Evolutionary conservation across 2,797 vertebrate genomes (phyloP).

Genomic region (Coendou prehensilis): DNA sequence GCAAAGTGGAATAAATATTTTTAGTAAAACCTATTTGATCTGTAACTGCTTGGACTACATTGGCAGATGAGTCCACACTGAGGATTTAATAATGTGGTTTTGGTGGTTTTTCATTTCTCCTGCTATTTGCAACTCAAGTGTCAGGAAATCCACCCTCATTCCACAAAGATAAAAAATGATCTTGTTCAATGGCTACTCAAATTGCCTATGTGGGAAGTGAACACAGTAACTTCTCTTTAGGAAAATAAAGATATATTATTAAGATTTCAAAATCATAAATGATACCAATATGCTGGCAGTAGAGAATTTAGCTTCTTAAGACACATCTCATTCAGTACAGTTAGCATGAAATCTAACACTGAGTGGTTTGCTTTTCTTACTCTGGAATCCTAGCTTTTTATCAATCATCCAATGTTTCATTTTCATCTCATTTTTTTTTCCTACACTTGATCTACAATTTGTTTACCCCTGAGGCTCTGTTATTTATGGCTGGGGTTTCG

Average conservation of each 20-base stretch:
- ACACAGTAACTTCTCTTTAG: slow-evolving; percentile 42
- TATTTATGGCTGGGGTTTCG: not conserved
- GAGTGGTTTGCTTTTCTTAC: not conserved
- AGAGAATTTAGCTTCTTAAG: slow-evolving; percentile 50
- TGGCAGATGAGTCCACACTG: not conserved
- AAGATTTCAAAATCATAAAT: slow-evolving; percentile 53
- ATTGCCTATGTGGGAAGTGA: slow-evolving; percentile 1
- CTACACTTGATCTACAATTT: not conserved
- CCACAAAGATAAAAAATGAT: slow-evolving; percentile 39
- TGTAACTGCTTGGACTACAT: not conserved
- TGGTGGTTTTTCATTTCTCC: slow-evolving; percentile 18
- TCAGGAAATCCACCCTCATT: slow-evolving; percentile 60
- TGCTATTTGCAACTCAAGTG: slow-evolving; percentile 61
- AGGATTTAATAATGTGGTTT: not conserved
- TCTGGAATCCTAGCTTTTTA: not conserved
- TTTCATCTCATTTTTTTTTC: not conserved
- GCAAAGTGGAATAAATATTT: slow-evolving; percentile 41
- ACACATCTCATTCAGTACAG: slow-evolving; percentile 22
- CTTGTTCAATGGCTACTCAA: not conserved
- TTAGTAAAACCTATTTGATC: slow-evolving; percentile 11
- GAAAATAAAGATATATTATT: slow-evolving; percentile 57
- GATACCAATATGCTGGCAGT: slow-evolving; percentile 34
- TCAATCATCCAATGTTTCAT: not conserved
- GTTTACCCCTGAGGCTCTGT: not conserved
- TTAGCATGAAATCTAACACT: not conserved